Evolutionary conservation across 2,888 invertebrate genomes (phyloP), one percentile per base, ranked within the genome.

Genomic region (Acleris literana): DNA sequence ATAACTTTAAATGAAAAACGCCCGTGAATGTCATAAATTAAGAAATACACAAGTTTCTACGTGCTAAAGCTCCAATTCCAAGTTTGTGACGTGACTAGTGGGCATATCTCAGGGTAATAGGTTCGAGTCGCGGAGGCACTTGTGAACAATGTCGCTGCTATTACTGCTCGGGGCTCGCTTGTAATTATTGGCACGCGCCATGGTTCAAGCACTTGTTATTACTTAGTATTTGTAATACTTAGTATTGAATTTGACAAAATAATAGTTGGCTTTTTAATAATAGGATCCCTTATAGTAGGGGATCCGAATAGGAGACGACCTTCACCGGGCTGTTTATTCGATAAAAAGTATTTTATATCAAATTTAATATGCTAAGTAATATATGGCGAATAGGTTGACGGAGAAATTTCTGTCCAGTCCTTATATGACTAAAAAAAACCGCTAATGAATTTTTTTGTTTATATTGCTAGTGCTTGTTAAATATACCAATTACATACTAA

Each of bases 51-150:
- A 75, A 74, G 78, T 77, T 70, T 76, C 73, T 74, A 76, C 76
- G 74, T 76, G 53, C 39, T 17, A 51, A 29, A 49, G 43, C 16
- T 49, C 17, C 11, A 11, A 46, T 46, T 57, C 29, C 75, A 71
- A 78, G 76, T 73, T 76, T 73, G 73, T 78, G 76, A 81, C 82
- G 80, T 82, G 83, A 83, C 81, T 79, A 73, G 70, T 74, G 72
- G 72, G 70, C 78, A 77, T 82, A 78, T 78, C 77, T 80, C 75
- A 77, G 48, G 6, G 54, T 64, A 64, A 64, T 55, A 59, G 60
- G 49, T 60, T 25, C 54, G 17, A 39, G 46, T 64, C 66, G 63
- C 59, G 69, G 70, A 78, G 72, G 71, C 69, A 71, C 72, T 71
- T 74, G 71, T 70, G 70, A 74, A 73, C 70, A 67, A 70, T 72